phyloP scores from a whole-genome alignment of 2,113 vertebrate genomes.

The Rhinopomastus cyanomelas region DNA sequence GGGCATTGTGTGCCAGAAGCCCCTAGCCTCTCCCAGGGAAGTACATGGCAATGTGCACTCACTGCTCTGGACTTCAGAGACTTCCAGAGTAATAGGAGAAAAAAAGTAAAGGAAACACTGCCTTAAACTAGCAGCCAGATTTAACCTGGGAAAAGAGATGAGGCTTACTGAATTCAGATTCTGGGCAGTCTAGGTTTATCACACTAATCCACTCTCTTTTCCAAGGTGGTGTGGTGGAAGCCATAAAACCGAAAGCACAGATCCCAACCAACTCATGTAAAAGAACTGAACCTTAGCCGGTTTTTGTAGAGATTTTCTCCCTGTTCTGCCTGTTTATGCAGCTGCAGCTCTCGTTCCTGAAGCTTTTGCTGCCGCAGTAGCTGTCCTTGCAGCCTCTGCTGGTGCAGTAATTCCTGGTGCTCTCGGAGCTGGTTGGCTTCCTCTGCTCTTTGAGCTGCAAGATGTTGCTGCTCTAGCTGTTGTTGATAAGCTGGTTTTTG shows the following conservation, averaged over 20 bases:
- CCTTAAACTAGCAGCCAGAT: neutral
- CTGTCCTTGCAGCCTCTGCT: conserved; percentile 80
- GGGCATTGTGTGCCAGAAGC: neutral
- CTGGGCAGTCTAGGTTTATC: neutral
- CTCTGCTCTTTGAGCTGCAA: conserved; percentile 76
- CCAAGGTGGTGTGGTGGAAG: neutral
- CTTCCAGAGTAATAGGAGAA: neutral
- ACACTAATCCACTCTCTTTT: neutral
- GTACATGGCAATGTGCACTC: neutral
- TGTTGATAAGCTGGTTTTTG: conserved; percentile 83
- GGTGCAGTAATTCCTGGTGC: conserved; percentile 80
- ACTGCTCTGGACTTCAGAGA: neutral
- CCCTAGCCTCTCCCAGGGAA: neutral
- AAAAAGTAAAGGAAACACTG: neutral
- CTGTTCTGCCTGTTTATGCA: conserved; percentile 74
- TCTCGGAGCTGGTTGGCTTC: conserved; percentile 77
- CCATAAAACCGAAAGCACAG: neutral
- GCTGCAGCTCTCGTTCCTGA: conserved; percentile 75
- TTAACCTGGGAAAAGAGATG: neutral
- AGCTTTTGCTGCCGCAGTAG: conserved; percentile 78
- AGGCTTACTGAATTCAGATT: neutral
- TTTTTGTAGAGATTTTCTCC: conserved; percentile 72
- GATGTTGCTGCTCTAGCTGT: conserved; percentile 87
- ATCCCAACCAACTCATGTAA: neutral
- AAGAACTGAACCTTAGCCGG: conserved; percentile 57